Evolutionary conservation across 2,797 vertebrate genomes (phyloP).

Genomic region (Centropyge bicolor): DNA sequence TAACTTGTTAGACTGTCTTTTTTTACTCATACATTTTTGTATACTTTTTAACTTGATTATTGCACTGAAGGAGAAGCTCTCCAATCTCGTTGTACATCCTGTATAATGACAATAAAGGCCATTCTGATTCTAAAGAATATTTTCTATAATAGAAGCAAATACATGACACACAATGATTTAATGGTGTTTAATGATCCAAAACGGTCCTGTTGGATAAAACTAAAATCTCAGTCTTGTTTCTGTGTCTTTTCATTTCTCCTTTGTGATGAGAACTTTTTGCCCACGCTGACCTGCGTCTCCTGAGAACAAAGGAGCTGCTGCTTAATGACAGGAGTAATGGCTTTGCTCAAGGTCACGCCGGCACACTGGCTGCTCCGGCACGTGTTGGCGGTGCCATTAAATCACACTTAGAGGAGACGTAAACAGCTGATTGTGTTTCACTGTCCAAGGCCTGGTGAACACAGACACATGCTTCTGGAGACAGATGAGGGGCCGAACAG

Average conservation of each 20-base stretch:
- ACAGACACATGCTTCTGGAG: slow-evolving; percentile 22
- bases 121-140: too few species aligned
- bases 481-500: slow-evolving; percentile 8
- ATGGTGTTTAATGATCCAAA: neutral
- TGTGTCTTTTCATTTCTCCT: neutral
- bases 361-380: slow-evolving; percentile 27
- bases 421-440: slow-evolving; percentile 54
- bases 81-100: too few species aligned
- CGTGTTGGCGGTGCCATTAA: slow-evolving; percentile 51
- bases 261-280: slow-evolving; percentile 4
- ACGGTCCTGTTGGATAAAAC: neutral
- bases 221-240: neutral
- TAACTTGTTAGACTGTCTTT: too few species aligned
- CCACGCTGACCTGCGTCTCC: slow-evolving; percentile 27
- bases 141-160: neutral
- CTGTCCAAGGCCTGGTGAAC: slow-evolving; percentile 49
- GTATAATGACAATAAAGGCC: too few species aligned
- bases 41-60: too few species aligned
- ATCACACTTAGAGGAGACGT: slow-evolving; percentile 52
- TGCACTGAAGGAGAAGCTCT: too few species aligned
- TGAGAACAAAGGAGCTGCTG: slow-evolving; percentile 68
- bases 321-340: slow-evolving; percentile 51
- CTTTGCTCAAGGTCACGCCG: slow-evolving; percentile 76
- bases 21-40: too few species aligned
- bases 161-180: neutral